phyloP scores from a whole-genome alignment of 1,140 invertebrate genomes.

The Zaprionus kolodkinae region DNA sequence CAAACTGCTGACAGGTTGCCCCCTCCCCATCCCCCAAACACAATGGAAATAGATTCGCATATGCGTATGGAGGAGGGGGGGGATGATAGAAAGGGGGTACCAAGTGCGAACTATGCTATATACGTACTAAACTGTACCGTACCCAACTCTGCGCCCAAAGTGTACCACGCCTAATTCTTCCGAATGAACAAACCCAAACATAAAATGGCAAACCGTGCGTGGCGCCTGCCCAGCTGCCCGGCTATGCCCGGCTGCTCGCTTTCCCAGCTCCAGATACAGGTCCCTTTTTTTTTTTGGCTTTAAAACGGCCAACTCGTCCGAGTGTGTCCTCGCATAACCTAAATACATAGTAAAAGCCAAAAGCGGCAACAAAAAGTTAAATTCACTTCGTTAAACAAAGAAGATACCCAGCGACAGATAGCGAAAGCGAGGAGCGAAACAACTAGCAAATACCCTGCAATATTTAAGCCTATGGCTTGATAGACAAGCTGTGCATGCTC shows the following conservation, averaged over 20 bases:
- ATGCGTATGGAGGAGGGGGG: neutral
- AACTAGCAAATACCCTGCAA: constrained; percentile 2
- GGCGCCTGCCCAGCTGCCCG: constrained; percentile 10
- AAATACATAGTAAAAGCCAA: constrained; percentile 56
- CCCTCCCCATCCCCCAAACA: too few relatives aligned
- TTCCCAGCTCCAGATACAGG: neutral
- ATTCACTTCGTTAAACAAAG: constrained; percentile 62
- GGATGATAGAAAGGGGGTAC: neutral
- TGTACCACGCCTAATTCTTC: constrained; percentile 57
- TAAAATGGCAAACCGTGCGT: constrained; percentile 44
- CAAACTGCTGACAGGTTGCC: constrained; percentile 36
- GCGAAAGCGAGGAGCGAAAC: too few relatives aligned
- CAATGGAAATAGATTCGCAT: constrained; percentile 5
- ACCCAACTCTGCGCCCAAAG: constrained; percentile 13
- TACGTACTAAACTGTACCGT: constrained; percentile 4
- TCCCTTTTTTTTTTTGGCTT: constrained; percentile 25
- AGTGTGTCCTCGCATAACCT: constrained; percentile 33
- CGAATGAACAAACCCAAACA: constrained; percentile 62
- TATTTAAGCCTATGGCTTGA: neutral
- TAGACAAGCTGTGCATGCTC: neutral
- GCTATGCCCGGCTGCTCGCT: constrained; percentile 9
- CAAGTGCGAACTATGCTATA: neutral
- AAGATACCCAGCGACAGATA: constrained; percentile 6
- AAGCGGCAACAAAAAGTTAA: constrained; percentile 66
- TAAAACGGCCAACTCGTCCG: constrained; percentile 38